phyloP scores from a whole-genome alignment of 2,888 invertebrate genomes.

The Octodonta nipae region DNA sequence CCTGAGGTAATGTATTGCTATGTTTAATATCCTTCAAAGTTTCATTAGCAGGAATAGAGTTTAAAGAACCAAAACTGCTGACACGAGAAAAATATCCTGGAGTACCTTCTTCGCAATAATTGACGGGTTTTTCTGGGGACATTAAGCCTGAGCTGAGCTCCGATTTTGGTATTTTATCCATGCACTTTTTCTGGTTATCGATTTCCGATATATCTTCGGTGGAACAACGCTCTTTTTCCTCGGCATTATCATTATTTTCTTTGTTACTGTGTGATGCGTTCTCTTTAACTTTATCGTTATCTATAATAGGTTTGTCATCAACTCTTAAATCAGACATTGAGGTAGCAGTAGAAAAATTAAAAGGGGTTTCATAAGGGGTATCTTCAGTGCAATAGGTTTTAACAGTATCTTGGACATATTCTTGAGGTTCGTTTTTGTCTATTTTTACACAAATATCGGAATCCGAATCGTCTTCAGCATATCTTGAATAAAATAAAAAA shows the following conservation, averaged over 20 bases:
- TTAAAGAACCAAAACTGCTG: slow-evolving; percentile 41
- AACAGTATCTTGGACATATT: slow-evolving; percentile 59
- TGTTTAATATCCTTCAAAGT: slow-evolving; percentile 13
- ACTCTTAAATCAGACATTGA: slow-evolving; percentile 68
- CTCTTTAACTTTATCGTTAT: slow-evolving; percentile 25
- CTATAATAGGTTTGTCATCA: slow-evolving; percentile 23
- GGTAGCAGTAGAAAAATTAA: slow-evolving; percentile 77
- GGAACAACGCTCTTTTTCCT: slow-evolving; percentile 33
- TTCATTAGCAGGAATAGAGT: slow-evolving; percentile 28
- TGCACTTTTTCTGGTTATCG: slow-evolving; percentile 15
- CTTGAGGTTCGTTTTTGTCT: slow-evolving; percentile 23
- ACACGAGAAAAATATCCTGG: slow-evolving; percentile 62
- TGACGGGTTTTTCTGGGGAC: slow-evolving; percentile 66
- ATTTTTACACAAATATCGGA: slow-evolving; percentile 21
- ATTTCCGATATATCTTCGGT: slow-evolving; percentile 31
- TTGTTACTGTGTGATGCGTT: slow-evolving; percentile 13
- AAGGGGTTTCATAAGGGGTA: slow-evolving; percentile 68
- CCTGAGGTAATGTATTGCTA: slow-evolving; percentile 7
- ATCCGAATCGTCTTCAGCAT: slow-evolving; percentile 72
- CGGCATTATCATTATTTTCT: slow-evolving; percentile 17
- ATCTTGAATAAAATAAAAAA: too few relatives aligned
- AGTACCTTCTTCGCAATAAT: slow-evolving; percentile 79
- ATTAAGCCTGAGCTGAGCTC: slow-evolving; percentile 51
- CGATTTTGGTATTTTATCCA: slow-evolving; percentile 22
- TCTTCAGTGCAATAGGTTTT: slow-evolving; percentile 86